Evolutionary conservation across 2,888 invertebrate species (phyloP), one percentile per base, ranked within the genome.

Genomic region (Cactoblastis cactorum): DNA sequence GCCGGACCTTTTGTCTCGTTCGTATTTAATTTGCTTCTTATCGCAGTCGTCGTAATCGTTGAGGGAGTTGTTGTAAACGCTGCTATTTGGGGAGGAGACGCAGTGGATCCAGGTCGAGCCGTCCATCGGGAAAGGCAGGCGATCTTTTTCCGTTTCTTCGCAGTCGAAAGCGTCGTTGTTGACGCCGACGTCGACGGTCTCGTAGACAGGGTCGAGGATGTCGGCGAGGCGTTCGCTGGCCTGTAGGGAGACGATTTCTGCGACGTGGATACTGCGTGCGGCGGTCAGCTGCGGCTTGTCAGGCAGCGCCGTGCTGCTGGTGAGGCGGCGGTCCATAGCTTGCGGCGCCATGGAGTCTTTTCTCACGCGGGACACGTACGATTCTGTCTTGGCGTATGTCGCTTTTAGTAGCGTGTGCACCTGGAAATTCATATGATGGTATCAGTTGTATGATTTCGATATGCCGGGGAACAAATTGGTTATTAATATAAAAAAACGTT

Each of bases 181-280:
- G 8, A 70, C 51, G 38, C 77, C 79, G 53, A 71, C 72, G 49
- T 80, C 74, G 52, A 89, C 77, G 8, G 83, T 83, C 72, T 89
- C 89, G 50, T 88, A 88, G 1, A 83, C 74, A 11, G 89, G 89
- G 49, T 89, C 88, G 52, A 89, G 67, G 43, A 88, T 83, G 55
- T 86, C 86, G 1, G 86, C 87, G 18, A 88, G 63, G 56, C 78
- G 66, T 67, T 89, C 88, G 50, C 75, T 84, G 1, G 82, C 76
- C 68, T 84, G 83, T 65, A 89, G 82, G 0, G 89, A 87, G 62
- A 86, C 82, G 45, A 87, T 85, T 76, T 88, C 88, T 28, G 89
- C 89, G 5, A 83, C 86, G 52, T 88, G 87, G 48, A 85, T 51
- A 52, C 80, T 82, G 0, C 83, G 79, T 59, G 65, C 65, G 56